Evolutionary conservation across 2,113 vertebrate genomes (phyloP).

Genomic region (Ammodytes marinus): DNA sequence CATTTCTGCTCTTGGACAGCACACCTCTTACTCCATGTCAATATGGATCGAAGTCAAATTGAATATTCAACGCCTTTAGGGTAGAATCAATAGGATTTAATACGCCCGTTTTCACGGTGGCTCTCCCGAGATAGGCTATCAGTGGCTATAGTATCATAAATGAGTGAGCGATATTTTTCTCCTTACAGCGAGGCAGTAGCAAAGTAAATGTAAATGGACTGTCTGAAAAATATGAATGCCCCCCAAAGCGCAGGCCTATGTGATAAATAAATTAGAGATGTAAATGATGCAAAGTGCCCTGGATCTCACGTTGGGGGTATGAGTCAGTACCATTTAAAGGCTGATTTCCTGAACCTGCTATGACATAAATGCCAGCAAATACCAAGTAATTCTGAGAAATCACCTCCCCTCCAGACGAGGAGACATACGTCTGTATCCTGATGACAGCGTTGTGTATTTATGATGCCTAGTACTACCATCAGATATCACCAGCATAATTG

Average conservation of each 20-base stretch:
- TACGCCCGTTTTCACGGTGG: conserved; percentile 66
- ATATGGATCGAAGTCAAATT: conserved; percentile 37
- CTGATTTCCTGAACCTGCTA: conserved; percentile 48
- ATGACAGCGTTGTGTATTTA: conserved; percentile 48
- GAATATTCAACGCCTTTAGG: conserved; percentile 33
- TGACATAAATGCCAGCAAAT: conserved; percentile 50
- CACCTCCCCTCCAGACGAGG: conserved; percentile 42
- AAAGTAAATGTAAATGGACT: conserved; percentile 23
- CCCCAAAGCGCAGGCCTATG: not conserved
- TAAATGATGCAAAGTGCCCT: conserved; percentile 43
- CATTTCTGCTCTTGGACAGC: conserved; percentile 31
- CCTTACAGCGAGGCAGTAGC: conserved; percentile 21
- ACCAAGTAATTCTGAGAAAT: conserved; percentile 59
- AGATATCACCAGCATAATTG: conserved; percentile 47
- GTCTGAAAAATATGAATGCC: conserved; percentile 18
- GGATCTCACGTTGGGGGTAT: conserved; percentile 42
- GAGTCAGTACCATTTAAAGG: conserved; percentile 18
- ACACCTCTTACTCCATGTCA: conserved; percentile 28
- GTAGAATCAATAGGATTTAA: conserved; percentile 46
- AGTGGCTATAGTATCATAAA: conserved; percentile 54
- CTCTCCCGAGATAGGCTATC: conserved; percentile 45
- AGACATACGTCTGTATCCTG: conserved; percentile 36
- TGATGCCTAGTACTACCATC: conserved; percentile 54
- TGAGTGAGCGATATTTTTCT: conserved; percentile 53
- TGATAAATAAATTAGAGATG: conserved; percentile 51